Base-by-base conservation (phyloP, 2,113 vertebrate species). In the Syngnathus floridae region DNA sequence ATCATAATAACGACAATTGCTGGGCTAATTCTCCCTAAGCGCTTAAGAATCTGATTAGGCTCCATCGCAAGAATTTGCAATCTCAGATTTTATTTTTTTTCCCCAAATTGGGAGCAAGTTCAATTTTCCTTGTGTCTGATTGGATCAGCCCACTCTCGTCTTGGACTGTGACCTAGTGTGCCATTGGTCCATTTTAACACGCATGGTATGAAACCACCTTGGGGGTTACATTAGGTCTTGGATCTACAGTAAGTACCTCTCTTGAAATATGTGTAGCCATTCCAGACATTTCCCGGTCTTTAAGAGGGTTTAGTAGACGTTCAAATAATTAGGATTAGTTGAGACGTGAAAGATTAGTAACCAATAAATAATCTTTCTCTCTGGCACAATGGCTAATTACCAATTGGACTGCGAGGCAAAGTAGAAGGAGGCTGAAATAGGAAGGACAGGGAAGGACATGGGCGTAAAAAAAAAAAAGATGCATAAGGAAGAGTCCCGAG, bases 321-420 rank as follows among this genome's bases (percentile, higher is more conserved):
- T 81, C 81, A 76, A 89, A 84, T 71, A 73, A 70, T 74, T 69
- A 51, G 75, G 79, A 84, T 86, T 86, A 87, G 69, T 75, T 69
- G 54, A 86, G 73, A 82, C 51, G 22, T 78, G 71, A 77, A 65
- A 55, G 70, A 80, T 84, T 85, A 84, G 71, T 75, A 66, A 69
- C 79, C 61, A 75, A 71, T 66, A 75, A 79, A 70, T 84, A 80
- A 82, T 86, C 75, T 67, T 74, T 67, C 63, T 36, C 38, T 69
- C 63, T 77, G 82, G 66, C 54, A 65, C 49, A 46, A 71, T 73
- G 75, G 26, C 35, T 72, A 49, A 9, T 67, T 76, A 51, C 59
- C 37, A 16, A 69, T 60, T 52, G 63, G 17, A 59, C 31, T 45
- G 40, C 3, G 43, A 38, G 37, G 45, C 36, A 37, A 41, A 63